These are phyloP conservation scores for Scelioninae gen. 1 DNA, from an alignment of 2,888 invertebrate genomes.

Conservation along the genomic window DNA sequence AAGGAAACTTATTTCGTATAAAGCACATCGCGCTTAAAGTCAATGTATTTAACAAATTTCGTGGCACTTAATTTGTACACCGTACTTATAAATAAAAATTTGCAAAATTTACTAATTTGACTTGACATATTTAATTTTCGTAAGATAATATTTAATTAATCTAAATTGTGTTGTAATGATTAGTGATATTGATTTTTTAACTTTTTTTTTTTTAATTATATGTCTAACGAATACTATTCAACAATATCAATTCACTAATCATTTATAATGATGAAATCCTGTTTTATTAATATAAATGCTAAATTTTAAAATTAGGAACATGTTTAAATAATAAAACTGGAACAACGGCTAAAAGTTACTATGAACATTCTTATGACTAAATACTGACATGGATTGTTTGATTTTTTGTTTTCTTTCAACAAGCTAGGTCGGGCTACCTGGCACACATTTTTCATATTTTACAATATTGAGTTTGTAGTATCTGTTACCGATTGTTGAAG, in stretches of 20 bases:
- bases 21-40: not conserved
- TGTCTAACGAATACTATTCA: not conserved
- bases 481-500: constrained; percentile 80
- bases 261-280: too few relatives aligned
- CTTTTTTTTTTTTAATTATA: not conserved
- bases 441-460: constrained; percentile 31
- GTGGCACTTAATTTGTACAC: constrained; percentile 2
- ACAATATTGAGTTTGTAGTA: constrained; percentile 25
- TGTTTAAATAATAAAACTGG: constrained; percentile 12
- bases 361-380: constrained; percentile 39
- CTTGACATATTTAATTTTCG: constrained; percentile 1
- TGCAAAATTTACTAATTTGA: not conserved
- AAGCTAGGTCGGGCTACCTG: constrained; percentile 44
- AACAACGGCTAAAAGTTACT: constrained; percentile 18
- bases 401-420: constrained; percentile 12
- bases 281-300: constrained; percentile 29
- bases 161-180: not conserved
- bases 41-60: not conserved
- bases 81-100: constrained; percentile 2
- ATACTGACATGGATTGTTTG: constrained; percentile 55
- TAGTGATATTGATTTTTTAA: not conserved
- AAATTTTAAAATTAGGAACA: constrained; percentile 33
- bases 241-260: not conserved
- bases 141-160: not conserved
- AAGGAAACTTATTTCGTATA: constrained; percentile 12